Evolutionary conservation across 2,113 vertebrate genomes (phyloP), one percentile per base, ranked within the genome.

Genomic region (Periophthalmodon schlosseri): DNA sequence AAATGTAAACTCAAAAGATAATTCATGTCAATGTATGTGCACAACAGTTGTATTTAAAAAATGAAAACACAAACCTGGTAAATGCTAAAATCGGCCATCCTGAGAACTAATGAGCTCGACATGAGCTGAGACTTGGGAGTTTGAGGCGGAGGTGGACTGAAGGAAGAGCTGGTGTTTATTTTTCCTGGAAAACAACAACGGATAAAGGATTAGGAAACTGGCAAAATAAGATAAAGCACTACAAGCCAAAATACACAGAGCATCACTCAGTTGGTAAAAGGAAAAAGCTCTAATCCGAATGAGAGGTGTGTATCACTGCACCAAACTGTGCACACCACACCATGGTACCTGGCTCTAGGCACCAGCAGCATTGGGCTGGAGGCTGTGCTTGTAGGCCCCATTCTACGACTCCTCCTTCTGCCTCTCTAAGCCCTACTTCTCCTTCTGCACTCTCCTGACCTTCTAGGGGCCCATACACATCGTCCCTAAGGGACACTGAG

Each of bases 31-130:
- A 44, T 11, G 34, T 13, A 39, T 18, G 4, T 21, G 9, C 34
- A 65, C 16, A 39, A 14, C 16, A 23, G 44, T 3, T 24, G 21
- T 21, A 46, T 67, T 56, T 65, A 63, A 64, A 57, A 60, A 11
- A 20, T 9, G 5, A 14, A n/a, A 3, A n/a, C 33, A 23, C 39
- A 71, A 46, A 99, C 98, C 96, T 99, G 97, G 89, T 96, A 99
- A 91, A 99, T 96, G 91, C 95, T 96, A 91, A 99, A 96, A 93
- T 99, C 98, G 39, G 96, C 96, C 91, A 99, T 95, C 91, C 97
- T 95, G 87, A 99, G 93, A 84, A 99, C 97, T 79, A 99, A 84
- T 57, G 96, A 98, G 89, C 97, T 97, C 81, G 96, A 99, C 95
- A 99, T 96, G 74, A 99, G 94, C 87, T 98, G 97, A 14, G 94